phyloP scores from a whole-genome alignment of 1,140 invertebrate species.

The Anoplophora glabripennis region DNA sequence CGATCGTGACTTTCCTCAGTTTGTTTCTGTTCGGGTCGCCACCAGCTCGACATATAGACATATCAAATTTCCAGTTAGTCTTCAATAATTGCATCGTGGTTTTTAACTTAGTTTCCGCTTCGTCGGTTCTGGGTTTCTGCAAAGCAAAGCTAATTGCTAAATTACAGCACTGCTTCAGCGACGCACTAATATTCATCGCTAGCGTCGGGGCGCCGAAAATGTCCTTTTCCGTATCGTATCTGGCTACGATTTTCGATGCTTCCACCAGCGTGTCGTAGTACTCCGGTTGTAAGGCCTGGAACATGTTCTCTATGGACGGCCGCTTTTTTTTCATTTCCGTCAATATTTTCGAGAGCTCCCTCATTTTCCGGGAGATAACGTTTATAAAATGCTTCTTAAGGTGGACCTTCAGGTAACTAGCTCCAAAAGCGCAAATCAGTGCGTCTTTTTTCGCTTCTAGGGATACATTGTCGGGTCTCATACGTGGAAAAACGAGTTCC shows the following conservation, averaged over 20 bases:
- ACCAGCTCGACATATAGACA: conserved; percentile 33
- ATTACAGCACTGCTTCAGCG: conserved; percentile 33
- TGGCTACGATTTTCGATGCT: conserved; percentile 22
- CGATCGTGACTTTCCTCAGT: conserved; percentile 20
- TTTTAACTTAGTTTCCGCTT: conserved; percentile 28
- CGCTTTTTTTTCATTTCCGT: conserved; percentile 24
- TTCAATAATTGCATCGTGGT: conserved; percentile 30
- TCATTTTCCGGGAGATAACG: conserved; percentile 11
- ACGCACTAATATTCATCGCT: conserved; percentile 31
- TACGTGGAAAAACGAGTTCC: conserved; percentile 6
- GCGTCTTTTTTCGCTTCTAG: background rate
- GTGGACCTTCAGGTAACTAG: no score
- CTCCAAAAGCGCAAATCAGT: no score
- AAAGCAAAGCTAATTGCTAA: conserved; percentile 17
- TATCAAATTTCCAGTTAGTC: conserved; percentile 29
- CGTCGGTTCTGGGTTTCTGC: conserved; percentile 13
- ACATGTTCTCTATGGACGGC: conserved; percentile 14
- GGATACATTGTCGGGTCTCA: conserved; percentile 5
- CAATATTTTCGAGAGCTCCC: conserved; percentile 22
- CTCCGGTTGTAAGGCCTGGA: conserved; percentile 25
- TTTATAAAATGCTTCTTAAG: background rate
- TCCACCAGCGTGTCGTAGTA: conserved; percentile 22
- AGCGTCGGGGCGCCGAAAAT: conserved; percentile 26
- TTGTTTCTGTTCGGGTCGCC: conserved; percentile 31
- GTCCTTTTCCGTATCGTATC: conserved; percentile 23